Conservation (phyloP, 2,113 vertebrate genomes). For the Mobula birostris region DNA sequence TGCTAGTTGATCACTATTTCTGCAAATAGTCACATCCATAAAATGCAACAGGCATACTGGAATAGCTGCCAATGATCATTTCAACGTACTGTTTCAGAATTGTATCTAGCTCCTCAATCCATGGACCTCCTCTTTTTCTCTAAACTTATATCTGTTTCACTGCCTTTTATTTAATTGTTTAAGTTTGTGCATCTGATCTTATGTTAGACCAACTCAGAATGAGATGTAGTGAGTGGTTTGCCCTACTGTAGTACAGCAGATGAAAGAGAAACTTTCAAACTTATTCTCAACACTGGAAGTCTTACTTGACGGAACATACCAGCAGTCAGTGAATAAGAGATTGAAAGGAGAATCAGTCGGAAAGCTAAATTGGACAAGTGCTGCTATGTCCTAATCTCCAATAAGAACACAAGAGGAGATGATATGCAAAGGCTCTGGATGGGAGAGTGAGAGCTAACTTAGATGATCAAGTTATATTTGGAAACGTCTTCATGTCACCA, state of each 20-base stretch:
- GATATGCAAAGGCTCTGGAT: neutral
- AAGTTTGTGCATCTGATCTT: neutral
- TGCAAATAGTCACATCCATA: neutral
- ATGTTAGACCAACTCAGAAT: no score
- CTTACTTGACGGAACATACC: neutral
- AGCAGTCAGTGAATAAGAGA: neutral
- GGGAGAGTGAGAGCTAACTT: conserved; percentile 13
- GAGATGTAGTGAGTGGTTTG: neutral
- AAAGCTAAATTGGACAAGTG: neutral
- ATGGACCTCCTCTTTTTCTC: neutral
- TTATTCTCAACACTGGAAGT: neutral
- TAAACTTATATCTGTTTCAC: neutral
- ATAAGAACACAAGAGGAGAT: neutral
- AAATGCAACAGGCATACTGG: neutral
- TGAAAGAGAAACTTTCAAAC: neutral
- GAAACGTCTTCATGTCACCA: neutral
- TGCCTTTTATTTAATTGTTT: neutral
- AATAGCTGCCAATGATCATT: neutral
- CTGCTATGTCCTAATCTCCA: neutral
- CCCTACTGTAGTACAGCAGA: neutral
- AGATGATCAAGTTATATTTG: neutral
- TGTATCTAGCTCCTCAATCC: neutral
- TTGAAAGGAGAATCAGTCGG: neutral
- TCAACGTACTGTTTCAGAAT: neutral
- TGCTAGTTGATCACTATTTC: neutral